phyloP scores from a whole-genome alignment of 1,140 invertebrate genomes.

The Drosophila kikkawai region DNA sequence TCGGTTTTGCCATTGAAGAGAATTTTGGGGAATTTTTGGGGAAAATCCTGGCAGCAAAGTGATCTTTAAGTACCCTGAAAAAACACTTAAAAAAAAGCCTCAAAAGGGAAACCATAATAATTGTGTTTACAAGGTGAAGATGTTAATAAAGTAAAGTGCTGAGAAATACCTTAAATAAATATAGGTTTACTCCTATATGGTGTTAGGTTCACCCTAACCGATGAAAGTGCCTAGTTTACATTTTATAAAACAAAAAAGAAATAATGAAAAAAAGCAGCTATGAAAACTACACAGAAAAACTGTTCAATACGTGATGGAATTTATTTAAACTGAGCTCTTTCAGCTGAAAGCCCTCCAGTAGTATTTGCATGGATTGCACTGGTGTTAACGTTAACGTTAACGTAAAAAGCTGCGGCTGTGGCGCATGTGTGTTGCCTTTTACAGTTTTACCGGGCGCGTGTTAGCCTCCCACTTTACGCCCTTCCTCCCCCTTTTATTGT shows the following conservation, averaged over 20 bases:
- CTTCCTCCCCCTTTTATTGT: background rate
- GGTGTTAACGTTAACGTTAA: conserved; percentile 46
- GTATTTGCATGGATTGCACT: conserved; percentile 73
- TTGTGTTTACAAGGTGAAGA: conserved; percentile 38
- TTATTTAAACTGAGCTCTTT: conserved; percentile 69
- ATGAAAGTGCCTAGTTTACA: conserved; percentile 60
- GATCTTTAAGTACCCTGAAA: conserved; percentile 45
- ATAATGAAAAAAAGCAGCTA: conserved; percentile 48
- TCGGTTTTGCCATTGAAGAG: conserved; percentile 19
- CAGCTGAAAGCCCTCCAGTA: conserved; percentile 41
- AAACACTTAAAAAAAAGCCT: conserved; percentile 24
- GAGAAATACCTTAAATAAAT: background rate
- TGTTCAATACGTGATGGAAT: conserved; percentile 72
- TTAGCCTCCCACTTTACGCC: conserved; percentile 2
- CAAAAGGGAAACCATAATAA: conserved; percentile 31
- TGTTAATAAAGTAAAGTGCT: conserved; percentile 26
- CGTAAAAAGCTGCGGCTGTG: conserved; percentile 23
- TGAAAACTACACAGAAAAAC: conserved; percentile 44
- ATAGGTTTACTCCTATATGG: background rate
- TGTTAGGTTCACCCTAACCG: conserved; percentile 24
- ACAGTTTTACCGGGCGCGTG: conserved; percentile 32
- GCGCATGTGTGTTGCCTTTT: conserved; percentile 30
- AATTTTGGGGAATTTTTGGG: conserved; percentile 31
- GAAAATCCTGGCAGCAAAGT: conserved; percentile 65
- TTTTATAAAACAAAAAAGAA: conserved; percentile 19